Percentiles rank a stretch among this genome's conserved stretches.
Evolutionary conservation across 2,797 vertebrate genomes (phyloP).

Genomic region (Chaetodon trifasciatus): DNA sequence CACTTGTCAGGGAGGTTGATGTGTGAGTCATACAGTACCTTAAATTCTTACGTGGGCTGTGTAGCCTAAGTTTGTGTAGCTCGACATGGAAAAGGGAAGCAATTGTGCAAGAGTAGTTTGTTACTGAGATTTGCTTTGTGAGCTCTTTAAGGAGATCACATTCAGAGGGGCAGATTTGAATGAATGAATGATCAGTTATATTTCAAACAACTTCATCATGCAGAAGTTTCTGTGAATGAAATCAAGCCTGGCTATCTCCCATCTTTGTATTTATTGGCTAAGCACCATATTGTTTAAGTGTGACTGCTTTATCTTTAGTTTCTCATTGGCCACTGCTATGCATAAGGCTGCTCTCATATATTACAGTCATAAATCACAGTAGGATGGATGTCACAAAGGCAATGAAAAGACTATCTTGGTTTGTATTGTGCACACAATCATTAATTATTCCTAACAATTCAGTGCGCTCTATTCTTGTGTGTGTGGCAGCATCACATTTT

Average conservation of each 20-base stretch:
- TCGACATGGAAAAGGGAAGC: neutral
- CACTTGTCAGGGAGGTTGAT: conserved; percentile 62
- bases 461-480: neutral
- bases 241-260: neutral
- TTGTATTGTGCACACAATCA: neutral
- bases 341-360: neutral
- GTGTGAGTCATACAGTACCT: conserved; percentile 52
- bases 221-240: neutral
- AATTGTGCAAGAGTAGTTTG: neutral
- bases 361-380: conserved; percentile 26
- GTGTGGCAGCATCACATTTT: neutral
- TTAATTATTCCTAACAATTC: neutral
- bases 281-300: neutral
- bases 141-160: neutral
- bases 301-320: conserved; percentile 1
- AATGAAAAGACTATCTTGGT: neutral
- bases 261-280: neutral
- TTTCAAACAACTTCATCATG: neutral
- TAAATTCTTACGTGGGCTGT: conserved; percentile 24
- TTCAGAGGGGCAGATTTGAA: neutral
- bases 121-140: neutral
- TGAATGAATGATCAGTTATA: neutral
- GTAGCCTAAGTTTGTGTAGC: conserved; percentile 15
- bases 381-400: neutral
- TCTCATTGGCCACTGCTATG: neutral